phyloP scores from a whole-genome alignment of 2,113 vertebrate species.

The Antigone vipio region DNA sequence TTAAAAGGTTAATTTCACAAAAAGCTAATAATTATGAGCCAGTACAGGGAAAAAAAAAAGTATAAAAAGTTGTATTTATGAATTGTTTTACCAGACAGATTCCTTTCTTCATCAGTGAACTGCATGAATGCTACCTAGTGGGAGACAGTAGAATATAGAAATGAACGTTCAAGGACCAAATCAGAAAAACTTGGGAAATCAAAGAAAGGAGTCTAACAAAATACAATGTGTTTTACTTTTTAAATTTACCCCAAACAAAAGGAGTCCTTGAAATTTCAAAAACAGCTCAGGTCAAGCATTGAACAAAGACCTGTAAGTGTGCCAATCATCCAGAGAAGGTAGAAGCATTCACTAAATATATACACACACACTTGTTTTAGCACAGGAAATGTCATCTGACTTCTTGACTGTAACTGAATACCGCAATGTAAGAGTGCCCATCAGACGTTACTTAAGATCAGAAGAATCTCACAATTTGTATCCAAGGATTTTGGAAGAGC shows the following conservation, averaged over 20 bases:
- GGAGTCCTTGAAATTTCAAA: neutral
- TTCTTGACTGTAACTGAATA: constrained; percentile 34
- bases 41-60: neutral
- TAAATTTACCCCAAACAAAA: neutral
- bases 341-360: neutral
- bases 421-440: neutral
- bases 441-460: neutral
- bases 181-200: neutral
- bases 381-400: constrained; percentile 24
- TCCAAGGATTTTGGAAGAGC: neutral
- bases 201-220: neutral
- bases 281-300: neutral
- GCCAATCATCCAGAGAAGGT: neutral
- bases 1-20: neutral
- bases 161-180: neutral
- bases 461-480: neutral
- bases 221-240: neutral
- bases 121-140: neutral
- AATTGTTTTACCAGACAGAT: neutral
- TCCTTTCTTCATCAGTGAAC: neutral
- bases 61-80: neutral
- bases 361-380: neutral
- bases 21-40: neutral
- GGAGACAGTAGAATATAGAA: neutral
- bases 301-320: neutral